phyloP scores from a whole-genome alignment of 2,888 invertebrate genomes.

The Vanessa cardui region DNA sequence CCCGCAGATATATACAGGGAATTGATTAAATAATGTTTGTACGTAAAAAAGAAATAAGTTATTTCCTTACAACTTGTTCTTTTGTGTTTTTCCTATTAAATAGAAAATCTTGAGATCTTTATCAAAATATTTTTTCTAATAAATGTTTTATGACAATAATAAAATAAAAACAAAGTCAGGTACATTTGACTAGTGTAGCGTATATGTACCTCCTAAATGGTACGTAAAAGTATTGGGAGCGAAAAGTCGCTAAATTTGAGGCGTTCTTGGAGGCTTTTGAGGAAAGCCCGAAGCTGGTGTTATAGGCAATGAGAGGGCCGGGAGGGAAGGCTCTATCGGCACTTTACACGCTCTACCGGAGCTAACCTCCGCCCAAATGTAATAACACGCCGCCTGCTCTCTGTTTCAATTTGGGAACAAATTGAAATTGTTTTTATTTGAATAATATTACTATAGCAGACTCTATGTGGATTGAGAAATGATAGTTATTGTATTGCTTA shows the following conservation, averaged over 20 bases:
- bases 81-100: too few species aligned
- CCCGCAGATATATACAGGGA: not conserved
- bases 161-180: not conserved
- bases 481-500: constrained; percentile 52
- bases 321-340: constrained; percentile 77
- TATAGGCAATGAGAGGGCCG: constrained; percentile 80
- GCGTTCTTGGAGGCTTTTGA: constrained; percentile 79
- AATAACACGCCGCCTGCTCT: constrained; percentile 80
- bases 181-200: constrained; percentile 42
- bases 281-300: constrained; percentile 76
- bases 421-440: constrained; percentile 84
- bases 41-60: not conserved
- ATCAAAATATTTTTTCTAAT: not conserved
- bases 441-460: constrained; percentile 70
- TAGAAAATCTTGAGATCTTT: too few species aligned
- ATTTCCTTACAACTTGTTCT: too few species aligned
- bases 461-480: constrained; percentile 47
- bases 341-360: constrained; percentile 80
- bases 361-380: constrained; percentile 81
- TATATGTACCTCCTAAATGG: constrained; percentile 63
- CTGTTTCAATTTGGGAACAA: constrained; percentile 83
- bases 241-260: constrained; percentile 81
- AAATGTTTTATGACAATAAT: not conserved
- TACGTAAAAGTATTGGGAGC: constrained; percentile 77
- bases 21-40: constrained; percentile 1